A percentile compares a stretch with the other conserved stretches of the same genome.
Evolutionary conservation across 2,888 invertebrate genomes (phyloP).

Genomic region (Apamea anceps): DNA sequence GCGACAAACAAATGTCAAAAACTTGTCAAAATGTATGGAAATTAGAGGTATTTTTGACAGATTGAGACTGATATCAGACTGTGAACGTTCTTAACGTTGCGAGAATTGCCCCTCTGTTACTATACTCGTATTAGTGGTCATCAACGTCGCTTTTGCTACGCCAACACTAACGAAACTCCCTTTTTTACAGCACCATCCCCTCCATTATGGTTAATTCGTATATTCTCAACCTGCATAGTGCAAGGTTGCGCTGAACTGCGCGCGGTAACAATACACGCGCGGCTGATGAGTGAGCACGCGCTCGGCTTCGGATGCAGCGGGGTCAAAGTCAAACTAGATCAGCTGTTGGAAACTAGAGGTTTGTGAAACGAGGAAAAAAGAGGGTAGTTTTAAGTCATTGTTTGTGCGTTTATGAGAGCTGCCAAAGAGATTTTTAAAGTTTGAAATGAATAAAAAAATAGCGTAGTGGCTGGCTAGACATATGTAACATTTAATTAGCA

Average conservation of each 20-base stretch:
- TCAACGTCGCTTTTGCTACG: not conserved
- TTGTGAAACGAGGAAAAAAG: not conserved
- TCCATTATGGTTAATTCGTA: slow-evolving; percentile 77
- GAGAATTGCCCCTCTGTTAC: not conserved
- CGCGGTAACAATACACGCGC: slow-evolving; percentile 88
- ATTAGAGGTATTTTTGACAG: too few relatives aligned
- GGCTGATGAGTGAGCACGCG: slow-evolving; percentile 62
- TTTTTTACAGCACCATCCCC: slow-evolving; percentile 77
- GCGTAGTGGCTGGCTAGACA: too few relatives aligned
- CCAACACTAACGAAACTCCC: not conserved
- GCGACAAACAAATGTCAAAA: too few relatives aligned
- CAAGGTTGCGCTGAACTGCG: slow-evolving; percentile 93
- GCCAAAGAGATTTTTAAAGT: not conserved
- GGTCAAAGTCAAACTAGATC: slow-evolving; percentile 87
- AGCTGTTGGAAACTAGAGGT: slow-evolving; percentile 85
- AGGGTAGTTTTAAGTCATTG: not conserved
- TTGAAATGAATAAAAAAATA: not conserved
- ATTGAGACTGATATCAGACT: too few relatives aligned
- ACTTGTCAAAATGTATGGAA: too few relatives aligned
- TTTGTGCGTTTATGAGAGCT: not conserved
- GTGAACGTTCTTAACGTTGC: too few relatives aligned
- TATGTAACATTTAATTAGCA: not conserved
- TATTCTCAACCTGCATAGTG: slow-evolving; percentile 89
- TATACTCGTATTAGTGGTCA: too few relatives aligned
- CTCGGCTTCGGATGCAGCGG: slow-evolving; percentile 83